Evolutionary conservation across 2,797 vertebrate species (phyloP).

Genomic region (Podarcis lilfordi): DNA sequence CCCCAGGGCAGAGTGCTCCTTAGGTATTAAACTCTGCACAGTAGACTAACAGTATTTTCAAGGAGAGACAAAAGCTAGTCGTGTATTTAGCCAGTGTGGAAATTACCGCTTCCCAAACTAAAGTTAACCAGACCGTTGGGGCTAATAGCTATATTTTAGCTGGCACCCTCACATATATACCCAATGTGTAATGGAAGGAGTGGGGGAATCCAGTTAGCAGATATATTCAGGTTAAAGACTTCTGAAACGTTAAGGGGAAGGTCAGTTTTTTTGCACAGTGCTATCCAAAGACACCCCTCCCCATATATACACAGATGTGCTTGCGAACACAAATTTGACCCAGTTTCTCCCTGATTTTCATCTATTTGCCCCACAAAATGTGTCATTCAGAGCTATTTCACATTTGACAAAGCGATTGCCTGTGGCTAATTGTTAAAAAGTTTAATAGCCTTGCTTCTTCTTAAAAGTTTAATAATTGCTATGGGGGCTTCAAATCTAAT

Average conservation of each 20-base stretch:
- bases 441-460: neutral
- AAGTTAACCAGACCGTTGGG: conserved; percentile 33
- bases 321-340: neutral
- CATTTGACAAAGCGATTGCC: neutral
- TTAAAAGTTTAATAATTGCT: neutral
- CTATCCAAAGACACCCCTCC: no score
- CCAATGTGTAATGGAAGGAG: neutral
- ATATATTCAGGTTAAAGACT: neutral
- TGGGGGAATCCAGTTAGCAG: neutral
- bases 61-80: conserved; percentile 3
- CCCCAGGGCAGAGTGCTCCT: neutral
- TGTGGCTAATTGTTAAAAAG: neutral
- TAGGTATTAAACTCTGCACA: neutral
- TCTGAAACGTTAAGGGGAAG: neutral
- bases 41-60: neutral
- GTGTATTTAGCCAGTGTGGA: conserved; percentile 18
- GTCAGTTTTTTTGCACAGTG: neutral
- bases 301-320: neutral
- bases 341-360: neutral
- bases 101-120: conserved; percentile 35
- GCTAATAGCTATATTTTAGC: conserved; percentile 15
- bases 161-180: conserved; percentile 20
- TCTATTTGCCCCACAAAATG: neutral
- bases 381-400: neutral
- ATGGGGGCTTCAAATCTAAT: neutral